Percentiles rank a stretch among this genome's conserved stretches.
Evolutionary conservation across 2,797 vertebrate genomes (phyloP).

Genomic region (Caiman crocodilus): DNA sequence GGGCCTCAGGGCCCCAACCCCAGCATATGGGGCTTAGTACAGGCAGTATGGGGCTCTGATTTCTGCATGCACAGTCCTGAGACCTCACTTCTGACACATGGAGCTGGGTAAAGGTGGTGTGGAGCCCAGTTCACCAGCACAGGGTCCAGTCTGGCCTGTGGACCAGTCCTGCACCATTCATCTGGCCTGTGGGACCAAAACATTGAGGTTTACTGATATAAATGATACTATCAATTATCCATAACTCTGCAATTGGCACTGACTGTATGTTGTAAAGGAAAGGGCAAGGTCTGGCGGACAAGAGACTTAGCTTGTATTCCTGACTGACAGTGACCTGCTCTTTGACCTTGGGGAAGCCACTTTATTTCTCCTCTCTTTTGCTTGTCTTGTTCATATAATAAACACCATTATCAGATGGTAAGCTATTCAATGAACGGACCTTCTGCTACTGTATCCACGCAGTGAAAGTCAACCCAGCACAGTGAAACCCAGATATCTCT

Average conservation of each 20-base stretch:
- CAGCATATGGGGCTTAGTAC: no score
- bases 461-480: constrained; percentile 31
- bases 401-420: neutral
- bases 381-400: neutral
- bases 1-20: no score
- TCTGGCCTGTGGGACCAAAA: no score
- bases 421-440: neutral
- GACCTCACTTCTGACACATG: no score
- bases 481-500: constrained; percentile 52
- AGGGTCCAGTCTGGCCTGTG: no score
- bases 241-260: constrained; percentile 7
- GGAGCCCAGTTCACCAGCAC: no score
- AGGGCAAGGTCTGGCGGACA: constrained; percentile 17
- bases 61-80: no score
- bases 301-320: constrained; percentile 24
- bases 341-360: constrained; percentile 2
- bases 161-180: no score
- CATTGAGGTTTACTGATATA: neutral
- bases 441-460: constrained; percentile 10
- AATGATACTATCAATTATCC: constrained; percentile 35
- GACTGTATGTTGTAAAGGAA: constrained; percentile 5
- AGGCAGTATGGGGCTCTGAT: no score
- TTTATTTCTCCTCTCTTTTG: constrained; percentile 17
- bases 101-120: no score
- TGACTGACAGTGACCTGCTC: neutral